Evolutionary conservation across 2,113 vertebrate genomes (phyloP).

Genomic region (Zosterops pallidus): DNA sequence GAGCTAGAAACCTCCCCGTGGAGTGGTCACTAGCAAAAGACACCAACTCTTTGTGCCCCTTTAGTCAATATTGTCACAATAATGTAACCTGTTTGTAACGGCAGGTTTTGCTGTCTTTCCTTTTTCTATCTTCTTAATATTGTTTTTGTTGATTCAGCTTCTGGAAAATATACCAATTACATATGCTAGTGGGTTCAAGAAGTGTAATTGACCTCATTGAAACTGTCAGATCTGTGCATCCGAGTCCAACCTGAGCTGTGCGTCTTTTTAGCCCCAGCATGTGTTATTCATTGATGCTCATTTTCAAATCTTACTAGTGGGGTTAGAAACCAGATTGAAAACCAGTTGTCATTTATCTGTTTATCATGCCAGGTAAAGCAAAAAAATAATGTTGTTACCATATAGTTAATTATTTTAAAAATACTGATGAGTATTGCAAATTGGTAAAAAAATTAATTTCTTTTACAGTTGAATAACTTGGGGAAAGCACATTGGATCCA

Average conservation of each 20-base stretch:
- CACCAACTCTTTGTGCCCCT: neutral
- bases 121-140: neutral
- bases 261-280: neutral
- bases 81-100: neutral
- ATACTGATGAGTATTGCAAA: conserved; percentile 37
- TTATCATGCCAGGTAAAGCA: conserved; percentile 45
- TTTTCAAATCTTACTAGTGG: conserved; percentile 4
- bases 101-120: neutral
- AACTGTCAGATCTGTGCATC: neutral
- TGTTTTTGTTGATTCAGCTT: conserved; percentile 19
- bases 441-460: conserved; percentile 22
- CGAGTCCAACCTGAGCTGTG: neutral
- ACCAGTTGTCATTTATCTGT: conserved; percentile 21
- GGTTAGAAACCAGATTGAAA: conserved; percentile 26
- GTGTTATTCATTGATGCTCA: neutral
- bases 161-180: neutral
- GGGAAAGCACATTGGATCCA: neutral
- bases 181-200: neutral
- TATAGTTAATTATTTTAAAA: conserved; percentile 57
- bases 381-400: conserved; percentile 44
- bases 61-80: neutral
- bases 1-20: neutral
- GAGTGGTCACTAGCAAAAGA: neutral
- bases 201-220: neutral
- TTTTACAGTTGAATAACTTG: neutral